Conservation (phyloP, 2,888 invertebrate genomes). For the Ophion ventricosus region DNA sequence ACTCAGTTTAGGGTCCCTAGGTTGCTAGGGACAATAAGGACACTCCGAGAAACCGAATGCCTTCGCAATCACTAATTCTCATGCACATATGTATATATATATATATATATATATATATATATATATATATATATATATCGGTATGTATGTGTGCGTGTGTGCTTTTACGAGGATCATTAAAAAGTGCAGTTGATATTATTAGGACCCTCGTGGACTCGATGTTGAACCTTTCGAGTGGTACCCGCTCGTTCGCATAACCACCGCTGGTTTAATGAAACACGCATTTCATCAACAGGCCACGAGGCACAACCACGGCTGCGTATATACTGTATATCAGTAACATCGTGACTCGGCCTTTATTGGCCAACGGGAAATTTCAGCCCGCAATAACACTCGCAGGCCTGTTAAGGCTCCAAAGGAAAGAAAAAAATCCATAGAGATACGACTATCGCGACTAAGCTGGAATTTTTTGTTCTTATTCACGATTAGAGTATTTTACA, state of each 20-base stretch:
- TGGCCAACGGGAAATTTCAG: conserved; percentile 29
- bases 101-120: too few species aligned
- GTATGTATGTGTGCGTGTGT: background rate
- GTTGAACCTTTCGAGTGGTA: conserved; percentile 29
- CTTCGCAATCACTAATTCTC: too few species aligned
- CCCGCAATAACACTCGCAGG: conserved; percentile 30
- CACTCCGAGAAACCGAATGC: too few species aligned
- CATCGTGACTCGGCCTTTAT: conserved; percentile 37
- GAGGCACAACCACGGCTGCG: conserved; percentile 26
- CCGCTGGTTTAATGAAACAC: conserved; percentile 32
- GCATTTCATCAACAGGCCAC: conserved; percentile 49
- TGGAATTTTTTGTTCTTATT: background rate
- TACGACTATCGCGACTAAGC: background rate
- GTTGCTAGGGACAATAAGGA: too few species aligned
- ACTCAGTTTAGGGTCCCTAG: too few species aligned
- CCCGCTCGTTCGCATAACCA: conserved; percentile 13
- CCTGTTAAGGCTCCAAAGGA: conserved; percentile 1
- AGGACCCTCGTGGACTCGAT: conserved; percentile 18
- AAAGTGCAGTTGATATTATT: conserved; percentile 71
- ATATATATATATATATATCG: conserved; percentile 25
- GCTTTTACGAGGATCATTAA: conserved; percentile 77
- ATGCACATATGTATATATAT: too few species aligned
- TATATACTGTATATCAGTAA: conserved; percentile 26
- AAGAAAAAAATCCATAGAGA: conserved; percentile 7
- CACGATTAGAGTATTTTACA: background rate